Percentiles rank a stretch among this genome's conserved stretches.
These are phyloP conservation scores for Caenorhabditis doughertyi DNA, from an alignment of 2,888 invertebrate genomes.

Conservation along the genomic window DNA sequence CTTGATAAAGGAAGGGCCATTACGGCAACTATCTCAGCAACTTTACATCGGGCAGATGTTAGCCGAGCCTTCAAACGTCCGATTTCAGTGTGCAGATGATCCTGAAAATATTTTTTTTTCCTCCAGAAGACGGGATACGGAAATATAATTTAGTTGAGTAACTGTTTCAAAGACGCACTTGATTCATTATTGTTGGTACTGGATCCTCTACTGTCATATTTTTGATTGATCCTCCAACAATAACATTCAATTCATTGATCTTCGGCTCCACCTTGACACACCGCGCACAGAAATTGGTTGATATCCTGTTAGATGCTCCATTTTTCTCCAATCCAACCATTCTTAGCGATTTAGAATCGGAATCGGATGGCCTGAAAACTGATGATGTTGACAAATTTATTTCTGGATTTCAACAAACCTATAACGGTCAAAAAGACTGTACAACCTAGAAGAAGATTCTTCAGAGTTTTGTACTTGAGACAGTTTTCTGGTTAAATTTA, in stretches of 20 bases:
- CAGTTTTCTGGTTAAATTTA: constrained; percentile 47
- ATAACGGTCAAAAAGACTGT: constrained; percentile 71
- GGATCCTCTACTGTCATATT: constrained; percentile 62
- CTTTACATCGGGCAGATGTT: constrained; percentile 52
- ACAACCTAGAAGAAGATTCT: constrained; percentile 44
- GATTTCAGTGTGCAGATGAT: constrained; percentile 46
- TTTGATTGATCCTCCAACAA: constrained; percentile 52
- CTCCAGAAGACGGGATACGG: too few relatives aligned
- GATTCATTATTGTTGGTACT: constrained; percentile 43
- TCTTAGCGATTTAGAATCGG: constrained; percentile 39
- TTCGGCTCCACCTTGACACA: constrained; percentile 52
- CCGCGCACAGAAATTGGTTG: constrained; percentile 39
- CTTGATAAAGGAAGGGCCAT: constrained; percentile 52
- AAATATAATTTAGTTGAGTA: neutral
- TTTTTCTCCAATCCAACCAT: constrained; percentile 62
- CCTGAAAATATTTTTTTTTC: constrained; percentile 23
- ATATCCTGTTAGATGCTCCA: constrained; percentile 29
- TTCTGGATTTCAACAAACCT: constrained; percentile 41
- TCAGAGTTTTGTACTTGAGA: constrained; percentile 42
- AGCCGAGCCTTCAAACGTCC: constrained; percentile 63
- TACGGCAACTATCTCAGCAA: constrained; percentile 64
- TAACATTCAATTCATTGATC: constrained; percentile 48
- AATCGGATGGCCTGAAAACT: constrained; percentile 4
- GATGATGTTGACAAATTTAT: neutral
- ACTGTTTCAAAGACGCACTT: constrained; percentile 33